Base-by-base conservation (phyloP, 2,888 invertebrate genomes). In the Rhagonycha lutea region DNA sequence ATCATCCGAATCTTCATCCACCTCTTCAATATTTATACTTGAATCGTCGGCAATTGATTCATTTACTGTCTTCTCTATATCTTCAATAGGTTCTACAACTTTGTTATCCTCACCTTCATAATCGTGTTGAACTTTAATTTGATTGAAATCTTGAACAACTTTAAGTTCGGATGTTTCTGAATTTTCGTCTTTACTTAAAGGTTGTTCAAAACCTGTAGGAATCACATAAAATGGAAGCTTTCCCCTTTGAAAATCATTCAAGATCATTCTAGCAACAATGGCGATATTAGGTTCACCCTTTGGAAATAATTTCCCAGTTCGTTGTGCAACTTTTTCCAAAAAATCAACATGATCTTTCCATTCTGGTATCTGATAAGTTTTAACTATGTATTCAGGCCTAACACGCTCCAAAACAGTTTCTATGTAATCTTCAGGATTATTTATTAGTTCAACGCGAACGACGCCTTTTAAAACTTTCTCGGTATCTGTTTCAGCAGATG, bases 161-260 rank as follows among this genome's bases (percentile, higher is more conserved):
- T 88, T 67, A 92, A 85, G 80, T 89, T 89, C 12, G 3, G 63
- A 68, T 7, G 87, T 87, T 8, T 88, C 86, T 73, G 89, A 89
- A 73, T 85, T 86, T 1, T n/a, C 73, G 18, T 68, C 71, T 63
- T 72, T 72, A 11, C 90, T 87, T 79, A 92, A 87, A 3, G 95
- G 94, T 69, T 91, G 88, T 87, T 94, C 95, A 88, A 92, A 95
- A 2, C 94, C 95, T 81, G 95, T 94, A 14, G 98, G 98, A 67
- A 93, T 91, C 4, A 96, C 94, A 89, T 96, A 99, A 88, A 96
- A 99, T 0, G 99, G 98, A 72, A 99, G 89, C 88, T 97, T 98
- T 5, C 99, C 99, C 84, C 99, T 91, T 88, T 99, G 99, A 95
- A 98, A 99, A 88, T 99, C 99, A 89, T 99, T 99, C 2, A 99